Base-by-base conservation (phyloP, 2,113 vertebrate genomes). In the Nesoenas mayeri region DNA sequence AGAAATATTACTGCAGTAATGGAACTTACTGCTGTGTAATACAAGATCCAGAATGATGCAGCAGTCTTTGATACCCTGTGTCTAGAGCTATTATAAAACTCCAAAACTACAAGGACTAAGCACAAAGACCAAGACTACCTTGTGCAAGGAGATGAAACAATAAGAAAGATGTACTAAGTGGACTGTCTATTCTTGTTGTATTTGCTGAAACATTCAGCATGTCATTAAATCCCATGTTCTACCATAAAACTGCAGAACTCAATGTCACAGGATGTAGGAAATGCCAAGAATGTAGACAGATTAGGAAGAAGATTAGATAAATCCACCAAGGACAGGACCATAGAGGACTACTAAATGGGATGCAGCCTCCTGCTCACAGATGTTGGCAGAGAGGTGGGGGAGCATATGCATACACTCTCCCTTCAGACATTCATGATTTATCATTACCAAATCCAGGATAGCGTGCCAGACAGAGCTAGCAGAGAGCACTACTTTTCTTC, bases 281-380 rank as follows among this genome's bases (percentile, higher is more conserved):
- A 88, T 54, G 40, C 21, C 50, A 91, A 94, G 80, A 96, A 96
- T 40, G 60, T 17, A 70, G 65, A 74, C 7, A 19, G 44, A 65
- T 79, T 79, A 92, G 47, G 77, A 90, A 69, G 66, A 94, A 69
- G 62, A 94, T 88, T n/a, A 89, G 65, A 54, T 34, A 91, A 92
- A 73, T 51, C 77, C 60, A 78, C 1, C 7, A n/a, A 80, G n/a
- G 42, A 86, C 2, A 67, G 51, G 42, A 79, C 78, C 25, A 67
- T 0, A 78, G 32, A 91, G 61, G 22, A 61, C 53, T 72, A 69
- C 29, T 56, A 88, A 73, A 75, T 31, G 25, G 2, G 2, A 82
- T 48, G n/a, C 25, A 69, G 32, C 14, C 57, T 48, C 48, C 18
- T 64, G 32, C 70, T 82, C 61, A 78, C 48, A 79, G 69, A 82